These are phyloP conservation scores for Agrilus mali DNA, from an alignment of 2,888 invertebrate species.

Conservation along the genomic window DNA sequence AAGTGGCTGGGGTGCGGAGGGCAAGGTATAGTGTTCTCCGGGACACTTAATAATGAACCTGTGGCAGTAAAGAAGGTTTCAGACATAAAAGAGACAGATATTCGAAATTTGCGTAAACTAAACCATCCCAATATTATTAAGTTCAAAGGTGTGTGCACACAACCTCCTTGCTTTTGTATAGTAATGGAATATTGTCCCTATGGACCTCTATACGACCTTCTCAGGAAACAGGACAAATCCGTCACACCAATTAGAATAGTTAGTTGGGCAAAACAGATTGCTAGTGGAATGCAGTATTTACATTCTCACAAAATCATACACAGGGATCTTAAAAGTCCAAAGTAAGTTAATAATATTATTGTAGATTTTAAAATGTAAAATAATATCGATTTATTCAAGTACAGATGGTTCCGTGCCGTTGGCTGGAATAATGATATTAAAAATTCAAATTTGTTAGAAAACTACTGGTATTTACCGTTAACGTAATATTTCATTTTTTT, in stretches of 20 bases:
- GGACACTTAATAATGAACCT: constrained; percentile 65
- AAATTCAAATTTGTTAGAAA: too few species aligned
- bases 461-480: too few species aligned
- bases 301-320: constrained; percentile 96
- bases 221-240: constrained; percentile 68
- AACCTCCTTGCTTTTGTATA: constrained; percentile 84
- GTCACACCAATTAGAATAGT: constrained; percentile 78
- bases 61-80: constrained; percentile 96
- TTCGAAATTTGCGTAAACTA: constrained; percentile 79
- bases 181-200: constrained; percentile 98
- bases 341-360: constrained; percentile 51
- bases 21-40: constrained; percentile 90
- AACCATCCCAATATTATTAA: constrained; percentile 92
- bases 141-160: constrained; percentile 87
- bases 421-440: too few species aligned
- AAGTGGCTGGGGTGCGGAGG: constrained; percentile 91
- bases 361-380: too few species aligned
- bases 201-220: constrained; percentile 85
- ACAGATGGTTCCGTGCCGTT: too few species aligned
- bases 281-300: constrained; percentile 91
- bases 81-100: constrained; percentile 85
- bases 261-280: constrained; percentile 92
- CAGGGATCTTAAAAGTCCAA: constrained; percentile 96
- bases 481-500: too few species aligned
- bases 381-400: too few species aligned